Conservation (phyloP, 2,888 invertebrate genomes). For the Phania funesta region DNA sequence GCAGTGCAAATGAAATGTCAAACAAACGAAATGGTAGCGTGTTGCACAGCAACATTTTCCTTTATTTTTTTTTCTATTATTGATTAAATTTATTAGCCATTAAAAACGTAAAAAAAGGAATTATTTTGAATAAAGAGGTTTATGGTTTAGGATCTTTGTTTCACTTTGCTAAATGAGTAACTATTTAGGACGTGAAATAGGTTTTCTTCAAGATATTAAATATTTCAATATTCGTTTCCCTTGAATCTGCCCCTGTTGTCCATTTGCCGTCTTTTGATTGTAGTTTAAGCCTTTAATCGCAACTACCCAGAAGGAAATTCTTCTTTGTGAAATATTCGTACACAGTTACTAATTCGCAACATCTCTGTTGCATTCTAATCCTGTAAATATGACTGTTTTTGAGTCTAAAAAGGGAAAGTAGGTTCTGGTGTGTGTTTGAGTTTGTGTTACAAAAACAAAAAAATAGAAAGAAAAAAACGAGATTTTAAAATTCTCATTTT, state of each 20-base stretch:
- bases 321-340: slow-evolving; percentile 25
- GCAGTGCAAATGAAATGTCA: slow-evolving; percentile 1
- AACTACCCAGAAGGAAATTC: slow-evolving; percentile 53
- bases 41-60: background rate
- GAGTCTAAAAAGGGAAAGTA: slow-evolving; percentile 28
- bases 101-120: slow-evolving; percentile 5
- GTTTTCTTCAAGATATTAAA: slow-evolving; percentile 10
- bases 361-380: slow-evolving; percentile 53
- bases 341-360: slow-evolving; percentile 29
- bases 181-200: too few species aligned
- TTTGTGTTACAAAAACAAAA: background rate
- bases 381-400: slow-evolving; percentile 11
- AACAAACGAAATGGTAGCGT: background rate
- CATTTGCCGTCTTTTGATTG: slow-evolving; percentile 34
- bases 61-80: background rate
- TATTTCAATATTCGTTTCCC: slow-evolving; percentile 10
- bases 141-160: background rate
- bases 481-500: background rate
- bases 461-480: too few species aligned
- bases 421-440: background rate
- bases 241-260: slow-evolving; percentile 48
- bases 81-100: slow-evolving; percentile 13
- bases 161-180: too few species aligned
- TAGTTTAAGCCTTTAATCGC: slow-evolving; percentile 61
- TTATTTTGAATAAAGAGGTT: background rate